Conservation (phyloP, 2,113 vertebrate genomes). For the Puntigrus tetrazona region DNA sequence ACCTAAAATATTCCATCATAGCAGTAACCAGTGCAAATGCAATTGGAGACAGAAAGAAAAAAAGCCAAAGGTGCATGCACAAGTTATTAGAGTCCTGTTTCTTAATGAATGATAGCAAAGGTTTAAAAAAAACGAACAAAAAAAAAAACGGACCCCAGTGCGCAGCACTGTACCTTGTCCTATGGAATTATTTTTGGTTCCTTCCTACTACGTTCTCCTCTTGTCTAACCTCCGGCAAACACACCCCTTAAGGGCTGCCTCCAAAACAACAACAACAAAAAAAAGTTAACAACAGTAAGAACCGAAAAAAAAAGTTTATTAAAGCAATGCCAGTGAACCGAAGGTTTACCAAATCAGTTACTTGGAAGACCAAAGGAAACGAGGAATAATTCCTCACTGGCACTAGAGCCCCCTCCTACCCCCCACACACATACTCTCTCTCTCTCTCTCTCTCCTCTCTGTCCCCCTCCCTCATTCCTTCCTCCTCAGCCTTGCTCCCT, state of each 20-base stretch:
- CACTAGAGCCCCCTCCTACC: constrained; percentile 57
- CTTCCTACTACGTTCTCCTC: constrained; percentile 52
- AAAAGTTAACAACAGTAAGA: constrained; percentile 71
- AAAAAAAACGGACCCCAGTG: constrained; percentile 51
- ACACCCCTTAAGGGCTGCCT: constrained; percentile 26
- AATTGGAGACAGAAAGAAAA: neutral
- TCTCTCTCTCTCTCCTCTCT: constrained; percentile 58
- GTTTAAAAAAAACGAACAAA: constrained; percentile 54
- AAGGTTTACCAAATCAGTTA: constrained; percentile 41
- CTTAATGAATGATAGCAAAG: constrained; percentile 46
- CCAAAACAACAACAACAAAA: constrained; percentile 63
- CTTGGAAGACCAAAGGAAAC: constrained; percentile 56
- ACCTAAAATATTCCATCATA: constrained; percentile 47
- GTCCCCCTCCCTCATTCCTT: constrained; percentile 71
- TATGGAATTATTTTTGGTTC: constrained; percentile 66
- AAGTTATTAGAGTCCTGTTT: neutral
- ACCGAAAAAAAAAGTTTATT: constrained; percentile 68
- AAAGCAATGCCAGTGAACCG: constrained; percentile 62
- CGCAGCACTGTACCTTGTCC: constrained; percentile 62
- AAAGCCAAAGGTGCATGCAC: neutral
- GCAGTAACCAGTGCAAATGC: neutral
- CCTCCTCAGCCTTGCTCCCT: constrained; percentile 71
- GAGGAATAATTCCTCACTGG: constrained; percentile 68
- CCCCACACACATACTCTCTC: constrained; percentile 52
- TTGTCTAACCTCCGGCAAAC: constrained; percentile 21